Conservation (phyloP, 2,797 vertebrate species). For the Sarcoramphus papa region DNA sequence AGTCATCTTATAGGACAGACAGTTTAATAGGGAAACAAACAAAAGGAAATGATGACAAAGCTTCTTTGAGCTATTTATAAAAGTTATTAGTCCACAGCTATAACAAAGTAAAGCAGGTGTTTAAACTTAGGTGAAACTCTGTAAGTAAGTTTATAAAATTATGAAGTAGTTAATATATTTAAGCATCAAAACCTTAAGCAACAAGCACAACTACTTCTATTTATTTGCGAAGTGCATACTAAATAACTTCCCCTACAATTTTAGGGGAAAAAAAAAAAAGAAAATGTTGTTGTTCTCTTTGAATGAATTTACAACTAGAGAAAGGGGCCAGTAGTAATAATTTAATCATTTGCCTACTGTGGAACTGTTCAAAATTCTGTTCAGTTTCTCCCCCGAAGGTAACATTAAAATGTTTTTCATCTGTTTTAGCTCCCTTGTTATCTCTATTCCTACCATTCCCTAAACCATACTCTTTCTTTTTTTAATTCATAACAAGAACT, state of each 20-base stretch:
- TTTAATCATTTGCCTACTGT: neutral
- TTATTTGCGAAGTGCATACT: neutral
- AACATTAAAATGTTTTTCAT: neutral
- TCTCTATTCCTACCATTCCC: neutral
- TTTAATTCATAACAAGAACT: neutral
- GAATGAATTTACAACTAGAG: neutral
- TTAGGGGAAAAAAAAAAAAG: neutral
- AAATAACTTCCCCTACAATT: neutral
- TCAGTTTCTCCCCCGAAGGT: neutral
- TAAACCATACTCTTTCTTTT: neutral
- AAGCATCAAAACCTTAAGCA: neutral
- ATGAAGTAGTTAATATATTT: neutral
- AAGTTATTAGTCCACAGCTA: neutral
- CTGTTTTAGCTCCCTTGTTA: neutral
- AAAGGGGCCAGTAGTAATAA: neutral
- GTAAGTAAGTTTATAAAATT: neutral
- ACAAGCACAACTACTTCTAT: neutral
- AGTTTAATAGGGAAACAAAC: neutral
- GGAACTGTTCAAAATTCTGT: neutral
- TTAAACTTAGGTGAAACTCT: neutral
- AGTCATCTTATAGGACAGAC: neutral
- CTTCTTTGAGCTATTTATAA: neutral
- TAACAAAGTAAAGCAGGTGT: neutral
- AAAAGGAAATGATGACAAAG: neutral
- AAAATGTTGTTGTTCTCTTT: neutral